Evolutionary conservation across 2,888 invertebrate genomes (phyloP).

Genomic region (Pyrochroa serraticornis): DNA sequence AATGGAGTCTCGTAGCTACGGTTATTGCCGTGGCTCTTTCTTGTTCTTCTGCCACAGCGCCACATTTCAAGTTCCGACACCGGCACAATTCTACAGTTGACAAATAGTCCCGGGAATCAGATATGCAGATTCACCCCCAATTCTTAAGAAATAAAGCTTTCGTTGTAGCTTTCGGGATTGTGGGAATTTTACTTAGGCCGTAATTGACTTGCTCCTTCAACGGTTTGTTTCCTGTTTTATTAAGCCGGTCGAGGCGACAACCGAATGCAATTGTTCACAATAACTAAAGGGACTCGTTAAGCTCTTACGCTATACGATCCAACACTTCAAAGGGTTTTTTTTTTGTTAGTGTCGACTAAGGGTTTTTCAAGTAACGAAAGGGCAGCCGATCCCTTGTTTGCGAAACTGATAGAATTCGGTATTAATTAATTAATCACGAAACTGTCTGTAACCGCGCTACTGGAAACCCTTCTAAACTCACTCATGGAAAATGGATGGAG

Average conservation of each 20-base stretch:
- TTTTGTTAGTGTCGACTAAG: neutral
- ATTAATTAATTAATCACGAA: slow-evolving; percentile 1
- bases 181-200: slow-evolving; percentile 22
- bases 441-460: neutral
- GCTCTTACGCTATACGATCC: neutral
- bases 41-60: slow-evolving; percentile 42
- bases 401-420: neutral
- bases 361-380: neutral
- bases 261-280: neutral
- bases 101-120: slow-evolving; percentile 47
- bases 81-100: slow-evolving; percentile 47
- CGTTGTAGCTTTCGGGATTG: slow-evolving; percentile 20
- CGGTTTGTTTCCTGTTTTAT: slow-evolving; percentile 17
- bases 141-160: slow-evolving; percentile 31
- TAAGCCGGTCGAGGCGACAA: slow-evolving; percentile 2
- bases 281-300: neutral
- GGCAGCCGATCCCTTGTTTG: neutral
- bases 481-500: too few relatives aligned
- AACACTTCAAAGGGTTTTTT: neutral
- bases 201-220: slow-evolving; percentile 17
- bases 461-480: neutral
- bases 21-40: slow-evolving; percentile 49
- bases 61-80: slow-evolving; percentile 50
- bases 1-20: slow-evolving; percentile 49
- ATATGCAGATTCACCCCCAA: slow-evolving; percentile 45